A percentile compares a stretch with the other conserved stretches of the same genome.
Evolutionary conservation across 2,888 invertebrate species (phyloP).

Genomic region (Entomobrya proxima): DNA sequence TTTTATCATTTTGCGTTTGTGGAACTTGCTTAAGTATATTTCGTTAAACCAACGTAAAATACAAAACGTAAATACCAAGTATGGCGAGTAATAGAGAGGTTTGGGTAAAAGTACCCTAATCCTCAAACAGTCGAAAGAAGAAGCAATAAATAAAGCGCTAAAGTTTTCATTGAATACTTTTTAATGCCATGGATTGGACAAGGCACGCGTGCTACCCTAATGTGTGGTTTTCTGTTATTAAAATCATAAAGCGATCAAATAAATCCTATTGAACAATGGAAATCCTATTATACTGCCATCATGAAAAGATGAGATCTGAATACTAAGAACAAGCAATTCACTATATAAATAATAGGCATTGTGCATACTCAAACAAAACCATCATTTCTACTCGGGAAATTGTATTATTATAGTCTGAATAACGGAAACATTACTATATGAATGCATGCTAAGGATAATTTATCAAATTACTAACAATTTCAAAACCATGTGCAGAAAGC

Average conservation of each 20-base stretch:
- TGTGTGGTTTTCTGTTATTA: neutral
- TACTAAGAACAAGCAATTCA: neutral
- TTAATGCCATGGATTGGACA: too few species aligned
- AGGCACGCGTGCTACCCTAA: too few species aligned
- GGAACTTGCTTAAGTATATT: too few species aligned
- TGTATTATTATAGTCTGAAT: neutral
- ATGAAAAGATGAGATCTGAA: neutral
- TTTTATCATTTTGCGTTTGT: neutral
- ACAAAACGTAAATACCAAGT: too few species aligned
- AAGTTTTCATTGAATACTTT: too few species aligned
- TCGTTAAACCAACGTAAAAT: too few species aligned
- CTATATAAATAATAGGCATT: too few species aligned
- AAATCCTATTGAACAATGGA: constrained; percentile 2
- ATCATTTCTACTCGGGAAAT: neutral
- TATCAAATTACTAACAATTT: too few species aligned
- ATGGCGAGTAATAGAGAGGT: too few species aligned
- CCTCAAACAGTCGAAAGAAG: neutral
- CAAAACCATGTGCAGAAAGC: too few species aligned
- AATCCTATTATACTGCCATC: neutral
- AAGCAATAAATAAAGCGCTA: too few species aligned
- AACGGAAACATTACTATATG: neutral
- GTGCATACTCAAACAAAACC: neutral
- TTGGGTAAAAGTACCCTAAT: too few species aligned
- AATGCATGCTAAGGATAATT: neutral
- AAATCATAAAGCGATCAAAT: constrained; percentile 9